Evolutionary conservation across 2,888 invertebrate species (phyloP), one percentile per base, ranked within the genome.

Genomic region (Horisme vitalbata): DNA sequence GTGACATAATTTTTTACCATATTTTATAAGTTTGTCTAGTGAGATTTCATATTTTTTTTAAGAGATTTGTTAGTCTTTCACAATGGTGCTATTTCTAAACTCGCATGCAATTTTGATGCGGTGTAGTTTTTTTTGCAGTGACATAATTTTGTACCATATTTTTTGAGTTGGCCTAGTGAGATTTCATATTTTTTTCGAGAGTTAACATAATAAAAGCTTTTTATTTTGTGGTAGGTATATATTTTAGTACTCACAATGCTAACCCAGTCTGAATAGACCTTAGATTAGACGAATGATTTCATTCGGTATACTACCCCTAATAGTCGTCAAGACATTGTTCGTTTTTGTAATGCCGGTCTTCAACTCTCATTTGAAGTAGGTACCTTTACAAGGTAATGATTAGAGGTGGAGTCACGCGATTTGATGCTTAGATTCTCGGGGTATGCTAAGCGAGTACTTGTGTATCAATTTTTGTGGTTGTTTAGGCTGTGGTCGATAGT

Each of bases 61-160:
- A n/a, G n/a, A n/a, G n/a, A n/a, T n/a, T n/a, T n/a, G 46, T 44
- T 46, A 41, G 54, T 67, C 59, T 50, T 61, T 56, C 59, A 70
- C 71, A 69, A 73, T 66, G 57, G 63, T 65, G 63, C 64, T 68
- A 65, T 61, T 57, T 63, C 60, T 64, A 59, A 61, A 59, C 62
- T 64, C 48, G 50, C 36, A 55, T 61, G 61, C 51, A 52, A 57
- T 55, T 62, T 56, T 63, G 57, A 57, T 51, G 55, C 59, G 55
- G 63, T 62, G 50, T 44, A 51, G 57, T 61, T 55, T 63, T 65
- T 51, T 21, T 41, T 43, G 43, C n/a, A 18, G 31, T 41, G 32
- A 46, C 33, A 41, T 41, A 43, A n/a, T n/a, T 45, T 43, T 31
- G 27, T 18, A 27, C 28, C 15, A 11, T 9, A 31, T 21, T 30